Base-by-base conservation (phyloP, 2,888 invertebrate genomes). In the Ophion slaviceki region DNA sequence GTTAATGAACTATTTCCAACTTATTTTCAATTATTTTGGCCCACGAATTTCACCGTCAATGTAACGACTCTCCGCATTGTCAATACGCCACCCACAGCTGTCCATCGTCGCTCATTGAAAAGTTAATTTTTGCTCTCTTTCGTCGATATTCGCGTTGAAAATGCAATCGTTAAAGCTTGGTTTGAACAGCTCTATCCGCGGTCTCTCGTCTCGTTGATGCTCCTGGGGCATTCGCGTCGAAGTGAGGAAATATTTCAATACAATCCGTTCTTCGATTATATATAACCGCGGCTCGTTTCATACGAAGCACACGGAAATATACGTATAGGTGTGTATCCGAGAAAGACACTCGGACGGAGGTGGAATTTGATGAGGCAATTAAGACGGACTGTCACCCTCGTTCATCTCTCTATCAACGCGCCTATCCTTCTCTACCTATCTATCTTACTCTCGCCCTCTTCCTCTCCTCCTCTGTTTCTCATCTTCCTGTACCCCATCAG, bases 351-450 rank as follows among this genome's bases (percentile, higher is more conserved):
- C 14, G 64, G 61, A 59, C 71, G 28, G 53, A 80, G 68, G 85
- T 81, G 78, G 87, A 86, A 83, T 86, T 85, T 87, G 86, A 86
- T 85, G 82, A 88, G 84, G 87, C 89, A 90, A 90, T 90, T 90
- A 90, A 87, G 87, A 83, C 82, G 87, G 83, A 83, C 88, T 87
- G 86, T 86, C 87, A 89, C 87, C 87, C 86, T 88, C 86, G 84
- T 83, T 85, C 67, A 53, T 86, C 76, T 86, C 82, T 80, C 77
- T 75, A 83, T 86, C 67, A 59, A 75, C 77, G 14, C 61, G 76
- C 67, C 80, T 45, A 53, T 66, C 64, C 57, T 47, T 36, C 62
- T 72, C 77, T 71, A 47, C 28, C 59, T 78, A 78, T 24, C 24
- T 53, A 24, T 62, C 68, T 53, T 28, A 32, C 74, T 61, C 8